Conservation (phyloP, 2,888 invertebrate genomes). For the Drosophila barbarae region DNA sequence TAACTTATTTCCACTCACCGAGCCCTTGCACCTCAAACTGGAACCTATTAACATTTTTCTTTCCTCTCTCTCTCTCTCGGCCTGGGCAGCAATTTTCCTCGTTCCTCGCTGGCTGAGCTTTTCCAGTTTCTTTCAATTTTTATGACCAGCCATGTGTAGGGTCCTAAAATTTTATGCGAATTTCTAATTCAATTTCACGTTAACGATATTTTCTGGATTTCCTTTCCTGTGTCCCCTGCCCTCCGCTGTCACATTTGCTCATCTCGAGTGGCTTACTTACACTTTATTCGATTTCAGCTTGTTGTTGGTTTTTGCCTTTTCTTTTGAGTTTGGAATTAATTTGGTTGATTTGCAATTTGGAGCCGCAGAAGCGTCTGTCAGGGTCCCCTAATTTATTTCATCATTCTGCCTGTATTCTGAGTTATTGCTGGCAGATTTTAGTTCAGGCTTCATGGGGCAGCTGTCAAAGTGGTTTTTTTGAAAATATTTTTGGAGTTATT, state of each 20-base stretch:
- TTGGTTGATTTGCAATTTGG: conserved; percentile 63
- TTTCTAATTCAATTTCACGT: conserved; percentile 64
- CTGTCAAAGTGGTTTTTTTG: conserved; percentile 4
- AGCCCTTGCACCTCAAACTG: conserved; percentile 11
- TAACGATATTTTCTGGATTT: conserved; percentile 53
- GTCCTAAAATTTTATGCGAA: conserved; percentile 55
- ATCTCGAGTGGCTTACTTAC: conserved; percentile 6
- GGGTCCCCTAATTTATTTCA: conserved; percentile 1
- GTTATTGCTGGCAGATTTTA: conserved; percentile 7
- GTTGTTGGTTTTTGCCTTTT: conserved; percentile 4
- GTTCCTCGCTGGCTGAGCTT: background rate
- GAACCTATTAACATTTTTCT: conserved; percentile 23
- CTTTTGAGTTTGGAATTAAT: conserved; percentile 50
- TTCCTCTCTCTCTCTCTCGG: background rate
- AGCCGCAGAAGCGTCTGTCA: background rate
- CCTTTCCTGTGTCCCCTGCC: conserved; percentile 2
- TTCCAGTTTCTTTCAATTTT: conserved; percentile 20
- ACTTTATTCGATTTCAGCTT: conserved; percentile 23
- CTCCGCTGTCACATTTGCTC: conserved; percentile 28
- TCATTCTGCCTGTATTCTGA: background rate
- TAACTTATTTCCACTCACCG: conserved; percentile 18
- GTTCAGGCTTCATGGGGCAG: background rate
- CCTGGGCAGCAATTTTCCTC: background rate
- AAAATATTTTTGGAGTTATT: background rate
- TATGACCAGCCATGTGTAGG: conserved; percentile 48